phyloP scores from a whole-genome alignment of 2,797 vertebrate species.

The Pseudomugil tenellus region DNA sequence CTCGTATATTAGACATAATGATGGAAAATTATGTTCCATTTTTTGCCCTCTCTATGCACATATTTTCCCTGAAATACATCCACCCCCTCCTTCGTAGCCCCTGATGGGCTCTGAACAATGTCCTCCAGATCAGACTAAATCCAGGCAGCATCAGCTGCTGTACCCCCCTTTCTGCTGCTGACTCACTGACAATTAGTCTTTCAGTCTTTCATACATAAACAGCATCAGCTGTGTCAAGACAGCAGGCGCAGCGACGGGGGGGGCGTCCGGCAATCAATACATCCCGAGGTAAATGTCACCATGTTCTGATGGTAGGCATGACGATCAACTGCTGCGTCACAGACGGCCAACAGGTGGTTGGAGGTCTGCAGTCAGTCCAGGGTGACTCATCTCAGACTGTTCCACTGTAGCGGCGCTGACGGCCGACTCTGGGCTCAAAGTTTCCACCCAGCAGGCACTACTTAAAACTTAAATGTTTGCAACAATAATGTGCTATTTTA shows the following conservation, averaged over 20 bases:
- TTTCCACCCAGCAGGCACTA: constrained; percentile 2
- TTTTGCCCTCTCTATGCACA: neutral
- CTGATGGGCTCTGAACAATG: neutral
- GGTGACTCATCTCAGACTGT: constrained; percentile 37
- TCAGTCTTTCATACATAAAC: constrained; percentile 11
- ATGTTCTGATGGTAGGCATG: constrained; percentile 8
- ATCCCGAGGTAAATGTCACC: constrained; percentile 20
- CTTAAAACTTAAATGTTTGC: neutral
- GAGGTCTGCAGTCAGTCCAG: constrained; percentile 16
- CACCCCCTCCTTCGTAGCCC: neutral
- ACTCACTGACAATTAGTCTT: constrained; percentile 29
- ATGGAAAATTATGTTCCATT: neutral
- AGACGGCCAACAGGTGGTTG: constrained; percentile 14
- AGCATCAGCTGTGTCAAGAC: constrained; percentile 5
- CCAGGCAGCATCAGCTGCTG: constrained; percentile 9
- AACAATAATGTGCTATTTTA: neutral
- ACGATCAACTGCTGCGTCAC: constrained; percentile 22
- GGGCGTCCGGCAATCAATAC: constrained; percentile 15
- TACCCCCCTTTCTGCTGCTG: neutral
- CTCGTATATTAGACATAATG: neutral
- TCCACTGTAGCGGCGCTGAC: constrained; percentile 31
- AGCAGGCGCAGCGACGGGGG: neutral
- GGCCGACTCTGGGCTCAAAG: constrained; percentile 13
- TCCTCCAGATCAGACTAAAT: neutral
- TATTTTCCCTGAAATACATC: neutral